These are phyloP conservation scores for Drosophila nigritarsus DNA, from an alignment of 2,888 invertebrate genomes.

Conservation along the genomic window DNA sequence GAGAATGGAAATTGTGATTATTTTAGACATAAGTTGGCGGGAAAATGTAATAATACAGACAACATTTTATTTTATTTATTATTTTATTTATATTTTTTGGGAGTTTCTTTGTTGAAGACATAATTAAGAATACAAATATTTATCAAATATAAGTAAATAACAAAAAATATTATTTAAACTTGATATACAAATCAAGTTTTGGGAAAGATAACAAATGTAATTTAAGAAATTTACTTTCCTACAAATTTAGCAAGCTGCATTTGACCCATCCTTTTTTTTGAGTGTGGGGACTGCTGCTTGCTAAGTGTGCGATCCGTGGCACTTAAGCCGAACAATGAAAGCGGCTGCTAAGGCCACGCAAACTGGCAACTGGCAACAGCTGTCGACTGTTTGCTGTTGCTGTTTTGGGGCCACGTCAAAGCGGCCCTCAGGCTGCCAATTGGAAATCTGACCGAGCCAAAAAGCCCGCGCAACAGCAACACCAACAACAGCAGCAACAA, in stretches of 20 bases:
- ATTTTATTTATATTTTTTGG: too few relatives aligned
- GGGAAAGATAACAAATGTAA: background rate
- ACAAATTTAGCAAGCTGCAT: background rate
- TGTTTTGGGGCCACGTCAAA: slow-evolving; percentile 47
- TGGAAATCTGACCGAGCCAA: slow-evolving; percentile 73
- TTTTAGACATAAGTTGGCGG: background rate
- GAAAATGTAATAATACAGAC: background rate
- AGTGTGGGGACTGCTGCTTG: slow-evolving; percentile 1
- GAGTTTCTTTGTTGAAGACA: too few relatives aligned
- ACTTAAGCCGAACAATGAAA: slow-evolving; percentile 76
- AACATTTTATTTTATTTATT: too few relatives aligned
- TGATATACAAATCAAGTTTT: background rate
- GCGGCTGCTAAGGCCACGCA: slow-evolving; percentile 60
- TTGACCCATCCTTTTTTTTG: background rate
- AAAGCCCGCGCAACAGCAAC: slow-evolving; percentile 36
- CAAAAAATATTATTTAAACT: background rate
- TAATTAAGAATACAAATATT: background rate
- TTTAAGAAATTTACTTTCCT: background rate
- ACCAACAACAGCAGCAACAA: slow-evolving; percentile 11
- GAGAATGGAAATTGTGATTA: background rate
- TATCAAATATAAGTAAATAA: background rate
- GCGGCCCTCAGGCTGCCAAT: slow-evolving; percentile 61
- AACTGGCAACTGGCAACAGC: slow-evolving; percentile 30
- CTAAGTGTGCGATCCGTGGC: slow-evolving; percentile 54
- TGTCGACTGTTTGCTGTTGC: slow-evolving; percentile 15